These are phyloP conservation scores for Polyommatus iphigenia DNA, from an alignment of 2,888 invertebrate species.

Conservation along the genomic window DNA sequence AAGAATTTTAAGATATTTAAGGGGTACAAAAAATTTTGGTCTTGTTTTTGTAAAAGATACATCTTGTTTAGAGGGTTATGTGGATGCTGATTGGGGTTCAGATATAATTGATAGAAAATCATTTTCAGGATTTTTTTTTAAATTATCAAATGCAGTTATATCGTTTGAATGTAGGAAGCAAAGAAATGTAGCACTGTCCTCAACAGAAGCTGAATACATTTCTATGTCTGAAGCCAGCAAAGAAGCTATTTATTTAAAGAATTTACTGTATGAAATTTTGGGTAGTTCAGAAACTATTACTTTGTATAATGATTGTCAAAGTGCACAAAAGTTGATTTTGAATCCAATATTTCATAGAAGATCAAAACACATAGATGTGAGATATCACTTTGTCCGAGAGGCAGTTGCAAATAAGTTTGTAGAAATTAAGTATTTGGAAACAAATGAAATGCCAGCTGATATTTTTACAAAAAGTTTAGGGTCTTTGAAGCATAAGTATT, in stretches of 20 bases:
- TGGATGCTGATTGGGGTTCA: not conserved
- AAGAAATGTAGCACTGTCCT: slow-evolving; percentile 25
- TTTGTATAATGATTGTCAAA: too few species aligned
- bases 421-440: slow-evolving; percentile 25
- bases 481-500: too few species aligned
- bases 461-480: slow-evolving; percentile 32
- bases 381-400: slow-evolving; percentile 28
- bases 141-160: not conserved
- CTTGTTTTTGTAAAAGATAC: slow-evolving; percentile 35
- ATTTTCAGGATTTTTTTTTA: not conserved
- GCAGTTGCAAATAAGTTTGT: slow-evolving; percentile 24
- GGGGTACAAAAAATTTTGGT: slow-evolving; percentile 34
- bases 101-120: not conserved
- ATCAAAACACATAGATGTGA: slow-evolving; percentile 36
- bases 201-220: too few species aligned
- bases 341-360: too few species aligned
- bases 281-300: too few species aligned
- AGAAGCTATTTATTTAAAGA: too few species aligned
- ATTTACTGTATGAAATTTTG: too few species aligned
- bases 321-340: too few species aligned
- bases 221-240: too few species aligned
- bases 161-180: slow-evolving; percentile 34
- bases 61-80: not conserved
- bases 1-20: slow-evolving; percentile 3
- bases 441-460: slow-evolving; percentile 43